phyloP scores from a whole-genome alignment of 2,888 invertebrate species.

The Noctua janthina region DNA sequence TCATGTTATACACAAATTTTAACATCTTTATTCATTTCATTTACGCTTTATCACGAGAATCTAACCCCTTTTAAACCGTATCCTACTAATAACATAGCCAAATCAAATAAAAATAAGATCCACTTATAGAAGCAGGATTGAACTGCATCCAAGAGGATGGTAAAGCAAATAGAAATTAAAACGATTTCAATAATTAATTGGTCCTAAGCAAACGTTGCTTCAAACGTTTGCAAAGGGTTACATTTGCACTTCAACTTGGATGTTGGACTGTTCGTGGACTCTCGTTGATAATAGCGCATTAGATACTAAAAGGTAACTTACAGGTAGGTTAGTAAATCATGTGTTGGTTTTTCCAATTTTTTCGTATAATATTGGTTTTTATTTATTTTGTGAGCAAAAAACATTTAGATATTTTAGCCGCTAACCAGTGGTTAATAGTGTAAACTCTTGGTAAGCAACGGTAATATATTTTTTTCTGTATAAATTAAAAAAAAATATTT shows the following conservation, averaged over 20 bases:
- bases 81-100: slow-evolving; percentile 9
- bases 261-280: slow-evolving; percentile 41
- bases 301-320: neutral
- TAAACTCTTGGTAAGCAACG: neutral
- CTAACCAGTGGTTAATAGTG: neutral
- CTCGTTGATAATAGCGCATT: slow-evolving; percentile 35
- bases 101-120: slow-evolving; percentile 39
- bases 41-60: neutral
- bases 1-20: neutral
- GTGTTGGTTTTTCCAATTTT: neutral
- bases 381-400: neutral
- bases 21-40: neutral
- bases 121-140: slow-evolving; percentile 16
- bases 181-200: slow-evolving; percentile 70
- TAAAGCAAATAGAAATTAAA: slow-evolving; percentile 62
- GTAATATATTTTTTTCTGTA: neutral
- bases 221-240: slow-evolving; percentile 67
- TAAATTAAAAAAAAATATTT: neutral
- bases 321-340: neutral
- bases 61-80: neutral
- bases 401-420: neutral
- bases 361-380: neutral
- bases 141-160: slow-evolving; percentile 47
- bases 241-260: slow-evolving; percentile 69
- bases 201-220: slow-evolving; percentile 68